Percentiles rank a stretch among this genome's conserved stretches.
These are phyloP conservation scores for Myopa testacea DNA, from an alignment of 2,888 invertebrate species.

Conservation along the genomic window DNA sequence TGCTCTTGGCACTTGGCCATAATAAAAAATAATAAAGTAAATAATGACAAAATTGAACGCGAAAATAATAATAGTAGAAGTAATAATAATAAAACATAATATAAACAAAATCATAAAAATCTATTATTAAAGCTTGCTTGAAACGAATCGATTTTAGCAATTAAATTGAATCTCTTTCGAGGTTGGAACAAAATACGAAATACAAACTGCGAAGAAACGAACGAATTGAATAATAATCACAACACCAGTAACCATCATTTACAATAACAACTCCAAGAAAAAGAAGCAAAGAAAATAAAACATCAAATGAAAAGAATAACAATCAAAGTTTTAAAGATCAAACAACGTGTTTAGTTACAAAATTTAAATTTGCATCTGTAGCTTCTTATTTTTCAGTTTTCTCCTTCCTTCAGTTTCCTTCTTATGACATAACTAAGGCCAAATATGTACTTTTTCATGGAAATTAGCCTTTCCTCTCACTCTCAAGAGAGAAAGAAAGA, in stretches of 20 bases:
- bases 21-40: slow-evolving; percentile 21
- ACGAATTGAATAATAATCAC: background rate
- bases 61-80: background rate
- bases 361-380: no score
- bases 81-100: background rate
- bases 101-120: background rate
- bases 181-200: background rate
- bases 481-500: no score
- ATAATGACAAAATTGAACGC: background rate
- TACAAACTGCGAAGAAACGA: background rate
- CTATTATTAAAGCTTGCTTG: background rate
- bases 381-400: no score
- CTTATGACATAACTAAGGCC: no score
- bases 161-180: background rate
- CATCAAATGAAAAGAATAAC: no score
- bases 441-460: no score
- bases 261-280: background rate
- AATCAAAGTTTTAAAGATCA: no score
- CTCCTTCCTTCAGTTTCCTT: no score
- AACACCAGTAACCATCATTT: background rate
- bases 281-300: no score
- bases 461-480: no score
- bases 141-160: no score
- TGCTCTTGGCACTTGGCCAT: background rate
- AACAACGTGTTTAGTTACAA: no score